phyloP scores from a whole-genome alignment of 2,888 invertebrate genomes.

The Euplagia quadripunctaria region DNA sequence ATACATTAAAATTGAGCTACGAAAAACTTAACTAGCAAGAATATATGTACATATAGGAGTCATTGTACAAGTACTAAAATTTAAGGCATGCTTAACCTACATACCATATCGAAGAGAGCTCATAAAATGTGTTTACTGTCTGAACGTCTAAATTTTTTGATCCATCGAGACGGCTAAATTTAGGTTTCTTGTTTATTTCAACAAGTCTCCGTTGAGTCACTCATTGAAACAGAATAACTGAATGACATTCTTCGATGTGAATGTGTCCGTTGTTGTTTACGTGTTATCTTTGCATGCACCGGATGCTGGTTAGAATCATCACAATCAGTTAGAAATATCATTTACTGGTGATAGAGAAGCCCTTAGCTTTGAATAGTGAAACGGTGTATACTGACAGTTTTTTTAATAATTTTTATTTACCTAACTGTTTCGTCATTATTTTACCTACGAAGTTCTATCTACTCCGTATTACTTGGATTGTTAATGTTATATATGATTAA shows the following conservation, averaged over 20 bases:
- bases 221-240: slow-evolving; percentile 44
- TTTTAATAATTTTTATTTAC: no score
- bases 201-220: slow-evolving; percentile 37
- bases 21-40: not conserved
- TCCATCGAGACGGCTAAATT: slow-evolving; percentile 48
- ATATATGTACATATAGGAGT: not conserved
- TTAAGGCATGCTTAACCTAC: slow-evolving; percentile 15
- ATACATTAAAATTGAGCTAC: not conserved
- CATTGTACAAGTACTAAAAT: slow-evolving; percentile 3
- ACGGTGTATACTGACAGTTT: no score
- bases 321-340: no score
- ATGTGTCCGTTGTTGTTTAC: slow-evolving; percentile 7
- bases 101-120: slow-evolving; percentile 16
- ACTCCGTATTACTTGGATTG: no score
- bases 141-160: slow-evolving; percentile 47
- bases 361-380: no score
- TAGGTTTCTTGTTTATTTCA: slow-evolving; percentile 53
- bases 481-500: no score
- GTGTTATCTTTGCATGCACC: not conserved
- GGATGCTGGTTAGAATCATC: not conserved
- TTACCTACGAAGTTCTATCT: no score
- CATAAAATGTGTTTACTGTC: slow-evolving; percentile 48
- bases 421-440: no score
- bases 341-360: no score
- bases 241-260: slow-evolving; percentile 48